phyloP scores from a whole-genome alignment of 1,140 invertebrate genomes.

The Periplaneta americana region DNA sequence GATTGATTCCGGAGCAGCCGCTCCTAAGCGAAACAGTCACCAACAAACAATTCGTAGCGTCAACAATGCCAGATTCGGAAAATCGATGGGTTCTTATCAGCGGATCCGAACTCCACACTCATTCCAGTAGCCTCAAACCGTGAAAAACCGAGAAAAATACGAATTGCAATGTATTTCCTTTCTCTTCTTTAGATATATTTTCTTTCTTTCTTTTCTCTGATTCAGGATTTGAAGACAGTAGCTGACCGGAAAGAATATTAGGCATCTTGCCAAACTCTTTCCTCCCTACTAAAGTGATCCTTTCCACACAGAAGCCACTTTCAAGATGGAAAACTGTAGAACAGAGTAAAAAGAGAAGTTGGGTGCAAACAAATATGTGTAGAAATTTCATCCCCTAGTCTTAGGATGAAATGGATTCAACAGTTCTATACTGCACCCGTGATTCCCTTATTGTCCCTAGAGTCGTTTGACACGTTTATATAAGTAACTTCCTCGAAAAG shows the following conservation, averaged over 20 bases:
- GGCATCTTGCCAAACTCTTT: not conserved
- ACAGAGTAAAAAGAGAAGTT: not conserved
- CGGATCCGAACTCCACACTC: not conserved
- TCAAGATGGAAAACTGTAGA: not conserved
- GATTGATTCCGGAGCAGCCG: no score
- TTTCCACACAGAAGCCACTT: not conserved
- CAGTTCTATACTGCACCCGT: no score
- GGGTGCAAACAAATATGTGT: not conserved
- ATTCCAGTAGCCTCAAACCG: not conserved
- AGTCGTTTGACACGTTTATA: no score
- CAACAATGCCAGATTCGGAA: not conserved
- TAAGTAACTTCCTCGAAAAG: no score
- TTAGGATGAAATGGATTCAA: not conserved
- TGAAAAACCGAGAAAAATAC: not conserved
- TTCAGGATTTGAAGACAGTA: not conserved
- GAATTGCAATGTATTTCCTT: not conserved
- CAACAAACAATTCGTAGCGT: not conserved
- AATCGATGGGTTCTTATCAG: not conserved
- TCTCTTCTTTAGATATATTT: not conserved
- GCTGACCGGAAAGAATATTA: not conserved
- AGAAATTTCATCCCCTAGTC: not conserved
- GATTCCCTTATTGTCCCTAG: no score
- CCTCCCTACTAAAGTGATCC: not conserved
- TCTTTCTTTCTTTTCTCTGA: not conserved
- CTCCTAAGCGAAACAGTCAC: not conserved